A percentile compares a stretch with the other conserved stretches of the same genome.
These are phyloP conservation scores for Psittacus erithacus DNA, from an alignment of 2,113 vertebrate genomes.

Conservation along the genomic window DNA sequence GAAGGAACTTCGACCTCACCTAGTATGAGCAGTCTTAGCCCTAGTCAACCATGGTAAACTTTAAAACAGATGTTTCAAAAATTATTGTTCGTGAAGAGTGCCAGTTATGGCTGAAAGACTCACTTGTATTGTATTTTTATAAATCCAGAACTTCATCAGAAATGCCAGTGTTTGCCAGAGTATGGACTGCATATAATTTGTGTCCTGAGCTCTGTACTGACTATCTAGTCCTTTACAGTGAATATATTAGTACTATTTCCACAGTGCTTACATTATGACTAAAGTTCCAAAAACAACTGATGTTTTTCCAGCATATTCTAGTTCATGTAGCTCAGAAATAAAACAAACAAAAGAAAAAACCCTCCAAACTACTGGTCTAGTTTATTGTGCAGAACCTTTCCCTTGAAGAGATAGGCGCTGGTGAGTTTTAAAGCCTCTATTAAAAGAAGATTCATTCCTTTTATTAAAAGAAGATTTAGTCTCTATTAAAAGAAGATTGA, in stretches of 20 bases:
- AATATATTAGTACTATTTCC: not conserved
- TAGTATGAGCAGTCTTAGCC: not conserved
- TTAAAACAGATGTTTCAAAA: not conserved
- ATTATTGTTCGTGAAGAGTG: not conserved
- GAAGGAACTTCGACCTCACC: not conserved
- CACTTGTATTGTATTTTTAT: not conserved
- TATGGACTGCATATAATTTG: not conserved
- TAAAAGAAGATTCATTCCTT: not conserved
- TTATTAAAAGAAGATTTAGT: not conserved
- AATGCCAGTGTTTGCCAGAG: not conserved
- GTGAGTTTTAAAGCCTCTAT: not conserved
- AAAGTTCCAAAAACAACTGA: not conserved
- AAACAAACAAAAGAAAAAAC: fast-evolving
- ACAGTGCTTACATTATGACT: not conserved
- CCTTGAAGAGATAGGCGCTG: not conserved
- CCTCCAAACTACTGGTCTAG: fast-evolving
- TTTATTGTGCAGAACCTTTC: not conserved
- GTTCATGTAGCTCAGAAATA: not conserved
- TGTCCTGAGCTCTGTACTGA: not conserved
- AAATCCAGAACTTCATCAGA: not conserved
- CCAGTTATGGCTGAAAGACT: not conserved
- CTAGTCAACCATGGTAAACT: not conserved
- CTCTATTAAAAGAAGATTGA: not conserved
- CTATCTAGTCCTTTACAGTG: not conserved
- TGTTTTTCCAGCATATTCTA: not conserved